Evolutionary conservation across 2,888 invertebrate genomes (phyloP), one percentile per base, ranked within the genome.

Genomic region (Schizaphis graminum): DNA sequence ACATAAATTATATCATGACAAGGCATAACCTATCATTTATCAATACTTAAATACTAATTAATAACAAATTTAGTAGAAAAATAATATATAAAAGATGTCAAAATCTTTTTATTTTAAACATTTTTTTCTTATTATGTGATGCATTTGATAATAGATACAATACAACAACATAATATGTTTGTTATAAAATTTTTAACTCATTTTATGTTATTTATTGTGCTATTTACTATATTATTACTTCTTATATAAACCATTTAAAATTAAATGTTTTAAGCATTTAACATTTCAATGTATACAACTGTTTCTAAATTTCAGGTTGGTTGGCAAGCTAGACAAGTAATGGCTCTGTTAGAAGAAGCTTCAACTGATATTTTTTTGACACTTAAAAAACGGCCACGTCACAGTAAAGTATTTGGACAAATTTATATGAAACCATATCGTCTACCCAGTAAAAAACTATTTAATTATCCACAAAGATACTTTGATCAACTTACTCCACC

Each of bases 361-460:
- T 97, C 98, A 35, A 97, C 98, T n/a, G 98, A 98, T 96, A 97
- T 98, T 91, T 96, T 98, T 91, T 96, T 98, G 87, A 98, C 98
- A 0, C 96, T 98, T 87, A 98, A 98, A 96, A 98, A 98, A 95
- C 96, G 98, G 28, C 98, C 98, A 0, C 97, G 97, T 87, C 98
- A 98, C 95, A 98, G 97, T 47, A 97, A 97, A 96, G 97, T 98
- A 84, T 97, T 97, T 95, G 98, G 98, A 0, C 97, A 97, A 95
- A 97, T 97, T 95, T 97, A 97, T 95, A 97, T 97, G 96, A 97
- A 97, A 95, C 98, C 97, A 0, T 97, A 97, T 95, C 96, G 97
- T 91, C 96, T 97, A 95, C 97, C 97, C 21, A 97, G 97, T 95
- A 97, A 97, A 95, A 97, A 97, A 95, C 96, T 97, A 93, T 97